Conservation (phyloP, 2,797 vertebrate genomes). For the Helarctos malayanus region DNA sequence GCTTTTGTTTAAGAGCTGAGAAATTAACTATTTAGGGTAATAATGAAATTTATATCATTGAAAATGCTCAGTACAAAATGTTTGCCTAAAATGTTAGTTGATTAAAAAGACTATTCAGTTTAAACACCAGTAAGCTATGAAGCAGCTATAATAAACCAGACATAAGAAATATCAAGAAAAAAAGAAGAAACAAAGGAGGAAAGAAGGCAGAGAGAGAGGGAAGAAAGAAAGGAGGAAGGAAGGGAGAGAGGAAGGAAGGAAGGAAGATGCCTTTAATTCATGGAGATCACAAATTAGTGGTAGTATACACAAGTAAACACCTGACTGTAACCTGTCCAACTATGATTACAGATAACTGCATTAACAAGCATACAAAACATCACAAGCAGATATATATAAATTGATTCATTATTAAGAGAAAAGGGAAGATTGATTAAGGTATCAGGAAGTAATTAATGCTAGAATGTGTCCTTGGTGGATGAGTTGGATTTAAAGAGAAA, state of each 20-base stretch:
- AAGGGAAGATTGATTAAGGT: background rate
- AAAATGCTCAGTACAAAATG: slow-evolving; percentile 3
- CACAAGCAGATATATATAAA: background rate
- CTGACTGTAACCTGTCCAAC: background rate
- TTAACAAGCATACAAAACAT: background rate
- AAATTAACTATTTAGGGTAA: slow-evolving; percentile 22
- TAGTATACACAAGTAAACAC: background rate
- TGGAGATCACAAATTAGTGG: background rate
- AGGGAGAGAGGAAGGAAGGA: background rate
- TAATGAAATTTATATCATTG: background rate
- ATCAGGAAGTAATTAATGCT: background rate
- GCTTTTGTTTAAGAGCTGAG: background rate
- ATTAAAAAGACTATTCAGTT: slow-evolving; percentile 11
- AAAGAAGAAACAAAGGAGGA: background rate
- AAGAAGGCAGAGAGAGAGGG: rapidly evolving
- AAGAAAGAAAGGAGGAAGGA: background rate
- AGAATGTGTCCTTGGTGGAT: background rate
- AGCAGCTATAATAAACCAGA: background rate
- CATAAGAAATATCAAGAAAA: background rate
- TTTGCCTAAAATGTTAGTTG: background rate
- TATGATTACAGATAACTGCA: background rate
- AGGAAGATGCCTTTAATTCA: background rate
- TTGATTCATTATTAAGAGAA: background rate
- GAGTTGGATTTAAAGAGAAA: slow-evolving; percentile 3
- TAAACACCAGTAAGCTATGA: background rate